phyloP scores from a whole-genome alignment of 2,888 invertebrate genomes.

The Stenchaetothrips biformis region DNA sequence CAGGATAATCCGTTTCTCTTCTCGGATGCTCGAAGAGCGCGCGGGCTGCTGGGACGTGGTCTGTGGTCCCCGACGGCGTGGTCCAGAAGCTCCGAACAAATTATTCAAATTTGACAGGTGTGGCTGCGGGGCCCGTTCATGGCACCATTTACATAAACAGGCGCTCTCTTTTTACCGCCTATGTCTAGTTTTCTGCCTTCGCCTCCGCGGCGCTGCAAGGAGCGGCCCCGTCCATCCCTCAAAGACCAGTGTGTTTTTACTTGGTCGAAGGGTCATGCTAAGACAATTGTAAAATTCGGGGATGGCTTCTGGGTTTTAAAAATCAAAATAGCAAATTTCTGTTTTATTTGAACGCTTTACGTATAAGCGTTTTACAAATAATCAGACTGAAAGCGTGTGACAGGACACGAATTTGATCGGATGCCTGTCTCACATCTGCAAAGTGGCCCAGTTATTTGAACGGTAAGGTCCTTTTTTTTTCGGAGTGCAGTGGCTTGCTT shows the following conservation, averaged over 20 bases:
- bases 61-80: not conserved
- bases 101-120: conserved; percentile 23
- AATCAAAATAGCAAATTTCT: too few relatives aligned
- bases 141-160: conserved; percentile 23
- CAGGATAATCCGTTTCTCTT: too few relatives aligned
- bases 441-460: too few relatives aligned
- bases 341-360: too few relatives aligned
- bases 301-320: too few relatives aligned
- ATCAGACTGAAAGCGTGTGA: too few relatives aligned
- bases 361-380: too few relatives aligned
- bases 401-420: too few relatives aligned
- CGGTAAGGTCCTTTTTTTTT: not conserved
- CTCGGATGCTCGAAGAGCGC: too few relatives aligned
- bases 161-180: not conserved
- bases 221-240: not conserved
- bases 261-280: not conserved
- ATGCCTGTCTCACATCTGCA: too few relatives aligned
- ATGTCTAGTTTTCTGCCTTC: not conserved
- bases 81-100: conserved; percentile 3
- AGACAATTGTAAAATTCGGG: not conserved
- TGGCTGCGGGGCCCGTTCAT: conserved; percentile 10
- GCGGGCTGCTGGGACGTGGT: not conserved
- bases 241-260: not conserved
- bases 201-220: not conserved
- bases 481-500: too few relatives aligned